Base-by-base conservation (phyloP, 2,888 invertebrate species). In the Monopis laevigella region DNA sequence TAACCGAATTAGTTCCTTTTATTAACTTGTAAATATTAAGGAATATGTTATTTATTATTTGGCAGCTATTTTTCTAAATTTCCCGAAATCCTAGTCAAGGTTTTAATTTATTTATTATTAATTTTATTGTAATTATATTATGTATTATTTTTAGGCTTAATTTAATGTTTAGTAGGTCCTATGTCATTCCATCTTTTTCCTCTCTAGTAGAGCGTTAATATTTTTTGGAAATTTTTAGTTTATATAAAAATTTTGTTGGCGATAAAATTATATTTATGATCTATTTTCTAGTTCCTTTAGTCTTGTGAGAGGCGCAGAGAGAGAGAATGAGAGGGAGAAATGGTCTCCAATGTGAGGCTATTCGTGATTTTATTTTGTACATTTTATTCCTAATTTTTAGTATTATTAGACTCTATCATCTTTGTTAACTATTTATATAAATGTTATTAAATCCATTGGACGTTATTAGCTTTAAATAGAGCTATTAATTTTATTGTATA, bases 401-500 rank as follows among this genome's bases (percentile, higher is more conserved):
- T 69, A 67, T 73, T 66, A 66, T 63, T 66, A 57, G 58, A 65
- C 62, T 63, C 27, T 27, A 34, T 34, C 6, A 34, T 30, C 59
- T 78, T 78, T 80, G 78, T 80, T 80, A 77, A 73, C 74, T 80
- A 80, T 78, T 78, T 80, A 73, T 78, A 77, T 67, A 57, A 62
- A 59, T 73, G 75, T 80, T 77, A 65, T 62, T 58, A 65, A 70
- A 70, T 74, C 70, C 72, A 72, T 68, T 68, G 64, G 70, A 67
- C 65, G 62, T 67, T 64, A 62, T 58, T 60, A 70, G 78, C 74
- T 74, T 78, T 75, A 77, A 77, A 75, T 65, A 67, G 65, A 72
- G 65, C 71, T 65, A 64, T 66, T 72, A 65, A 70, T 78, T 77
- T 49, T 44, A 83, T 58, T 74, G 66, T 74, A 72, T 72, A 75